Conservation (phyloP, 2,888 invertebrate genomes). For the Phyllotreta cruciferae region DNA sequence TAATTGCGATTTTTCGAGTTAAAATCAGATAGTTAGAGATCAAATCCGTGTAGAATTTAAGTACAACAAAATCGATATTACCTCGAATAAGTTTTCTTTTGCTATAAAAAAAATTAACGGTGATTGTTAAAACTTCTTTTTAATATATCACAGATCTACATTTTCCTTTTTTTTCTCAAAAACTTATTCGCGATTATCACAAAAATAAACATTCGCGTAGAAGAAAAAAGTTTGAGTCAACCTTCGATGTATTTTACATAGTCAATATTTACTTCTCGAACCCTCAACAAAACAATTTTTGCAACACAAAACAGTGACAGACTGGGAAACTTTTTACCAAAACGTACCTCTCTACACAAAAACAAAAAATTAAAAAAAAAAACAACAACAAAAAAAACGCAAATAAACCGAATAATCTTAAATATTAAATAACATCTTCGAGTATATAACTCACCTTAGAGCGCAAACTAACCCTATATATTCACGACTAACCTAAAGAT, state of each 20-base stretch:
- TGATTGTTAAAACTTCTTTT: slow-evolving; percentile 1
- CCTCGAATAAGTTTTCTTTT: slow-evolving; percentile 8
- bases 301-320: not conserved
- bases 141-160: slow-evolving; percentile 14
- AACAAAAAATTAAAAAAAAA: slow-evolving; percentile 21
- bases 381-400: slow-evolving; percentile 30
- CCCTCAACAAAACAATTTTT: no score
- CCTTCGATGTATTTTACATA: no score
- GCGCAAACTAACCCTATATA: slow-evolving; percentile 38
- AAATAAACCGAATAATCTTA: slow-evolving; percentile 43
- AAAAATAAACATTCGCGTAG: not conserved
- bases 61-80: slow-evolving; percentile 10
- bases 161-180: slow-evolving; percentile 8
- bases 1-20: not conserved
- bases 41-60: slow-evolving; percentile 7
- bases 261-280: no score
- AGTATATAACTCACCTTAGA: slow-evolving; percentile 37
- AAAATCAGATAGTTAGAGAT: not conserved
- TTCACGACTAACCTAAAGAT: slow-evolving; percentile 39
- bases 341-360: slow-evolving; percentile 9
- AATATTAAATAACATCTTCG: slow-evolving; percentile 52
- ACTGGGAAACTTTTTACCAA: slow-evolving; percentile 7
- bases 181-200: slow-evolving; percentile 5
- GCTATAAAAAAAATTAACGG: slow-evolving; percentile 1
- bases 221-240: no score